Evolutionary conservation across 1,140 invertebrate genomes (phyloP).

Genomic region (Eriosoma lanigerum): DNA sequence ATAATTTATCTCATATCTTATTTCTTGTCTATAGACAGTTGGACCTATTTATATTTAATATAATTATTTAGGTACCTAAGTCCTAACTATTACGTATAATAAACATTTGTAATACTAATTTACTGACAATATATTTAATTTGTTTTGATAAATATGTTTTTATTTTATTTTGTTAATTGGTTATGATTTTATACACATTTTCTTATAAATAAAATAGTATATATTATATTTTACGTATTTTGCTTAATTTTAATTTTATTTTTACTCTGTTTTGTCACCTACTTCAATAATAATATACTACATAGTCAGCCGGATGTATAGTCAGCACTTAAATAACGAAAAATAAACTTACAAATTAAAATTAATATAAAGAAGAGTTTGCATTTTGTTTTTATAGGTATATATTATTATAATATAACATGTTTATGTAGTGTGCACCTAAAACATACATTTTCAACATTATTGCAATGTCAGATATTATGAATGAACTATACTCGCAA

Average conservation of each 20-base stretch:
- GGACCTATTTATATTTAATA: too few species aligned
- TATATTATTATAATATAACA: background rate
- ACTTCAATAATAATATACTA: background rate
- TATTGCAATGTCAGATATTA: background rate
- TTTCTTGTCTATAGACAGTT: too few species aligned
- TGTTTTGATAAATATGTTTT: too few species aligned
- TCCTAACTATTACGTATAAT: too few species aligned
- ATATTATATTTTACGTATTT: background rate
- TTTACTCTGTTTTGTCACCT: conserved; percentile 5
- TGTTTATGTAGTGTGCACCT: background rate
- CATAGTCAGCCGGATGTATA: conserved; percentile 9
- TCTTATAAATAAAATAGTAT: background rate
- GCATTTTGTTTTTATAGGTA: background rate
- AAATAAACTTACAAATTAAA: background rate
- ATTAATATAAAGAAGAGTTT: background rate
- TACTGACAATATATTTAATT: too few species aligned
- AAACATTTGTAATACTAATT: too few species aligned
- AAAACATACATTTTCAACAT: background rate
- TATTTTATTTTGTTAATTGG: too few species aligned
- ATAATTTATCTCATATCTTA: too few species aligned
- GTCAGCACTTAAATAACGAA: too few species aligned
- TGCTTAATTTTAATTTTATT: background rate
- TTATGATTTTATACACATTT: background rate
- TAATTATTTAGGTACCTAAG: too few species aligned
- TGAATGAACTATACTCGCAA: background rate